phyloP scores from a whole-genome alignment of 2,797 vertebrate species.

The Megaceryle alcyon region DNA sequence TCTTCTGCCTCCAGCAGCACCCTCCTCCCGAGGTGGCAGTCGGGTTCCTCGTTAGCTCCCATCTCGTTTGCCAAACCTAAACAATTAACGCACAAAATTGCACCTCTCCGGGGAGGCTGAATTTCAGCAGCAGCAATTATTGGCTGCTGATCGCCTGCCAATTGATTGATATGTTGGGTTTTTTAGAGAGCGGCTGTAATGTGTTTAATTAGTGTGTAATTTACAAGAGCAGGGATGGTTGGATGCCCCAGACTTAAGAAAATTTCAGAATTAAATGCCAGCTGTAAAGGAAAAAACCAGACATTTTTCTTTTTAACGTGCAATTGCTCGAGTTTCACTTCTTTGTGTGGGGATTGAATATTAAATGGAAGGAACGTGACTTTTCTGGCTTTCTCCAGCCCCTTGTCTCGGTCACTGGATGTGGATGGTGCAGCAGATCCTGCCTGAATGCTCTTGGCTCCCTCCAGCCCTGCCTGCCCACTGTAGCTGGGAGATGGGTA shows the following conservation, averaged over 20 bases:
- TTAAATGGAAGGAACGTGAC: rapidly evolving
- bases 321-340: rapidly evolving
- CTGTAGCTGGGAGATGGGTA: rapidly evolving
- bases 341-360: rapidly evolving
- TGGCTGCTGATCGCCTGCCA: not conserved
- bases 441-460: not conserved
- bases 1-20: not conserved
- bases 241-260: not conserved
- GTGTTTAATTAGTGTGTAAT: conserved; percentile 26
- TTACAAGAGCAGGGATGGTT: not conserved
- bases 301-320: not conserved
- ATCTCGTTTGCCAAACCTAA: not conserved
- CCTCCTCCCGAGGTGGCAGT: not conserved
- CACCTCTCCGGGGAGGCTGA: not conserved
- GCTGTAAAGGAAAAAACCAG: not conserved
- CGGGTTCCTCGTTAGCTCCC: not conserved
- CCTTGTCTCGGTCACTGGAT: rapidly evolving
- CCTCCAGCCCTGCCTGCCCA: not conserved
- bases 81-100: not conserved
- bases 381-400: rapidly evolving
- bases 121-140: not conserved
- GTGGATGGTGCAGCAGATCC: not conserved
- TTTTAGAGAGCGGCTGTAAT: not conserved
- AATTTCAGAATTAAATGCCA: not conserved
- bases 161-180: not conserved